phyloP scores from a whole-genome alignment of 2,888 invertebrate genomes.

The Apamea monoglypha region DNA sequence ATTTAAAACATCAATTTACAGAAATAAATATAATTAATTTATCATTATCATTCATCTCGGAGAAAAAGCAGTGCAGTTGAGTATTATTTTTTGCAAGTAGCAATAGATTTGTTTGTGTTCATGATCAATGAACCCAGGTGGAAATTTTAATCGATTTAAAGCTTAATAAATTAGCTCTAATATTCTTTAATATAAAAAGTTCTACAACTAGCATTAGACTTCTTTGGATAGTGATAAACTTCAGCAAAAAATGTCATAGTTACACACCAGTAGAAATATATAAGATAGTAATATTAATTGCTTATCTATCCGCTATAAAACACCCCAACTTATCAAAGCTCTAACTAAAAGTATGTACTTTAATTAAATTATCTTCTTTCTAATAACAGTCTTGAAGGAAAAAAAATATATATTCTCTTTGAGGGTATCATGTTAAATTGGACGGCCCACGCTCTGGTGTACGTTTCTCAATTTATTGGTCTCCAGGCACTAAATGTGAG shows the following conservation, averaged over 20 bases:
- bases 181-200: no score
- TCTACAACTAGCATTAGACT: no score
- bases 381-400: slow-evolving; percentile 41
- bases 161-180: background rate
- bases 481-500: slow-evolving; percentile 77
- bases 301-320: background rate
- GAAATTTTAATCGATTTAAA: background rate
- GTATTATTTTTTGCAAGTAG: no score
- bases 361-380: slow-evolving; percentile 46
- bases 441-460: slow-evolving; percentile 70
- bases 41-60: no score
- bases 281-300: background rate
- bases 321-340: background rate
- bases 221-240: no score
- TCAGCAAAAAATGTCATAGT: no score
- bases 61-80: background rate
- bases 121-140: background rate
- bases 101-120: background rate
- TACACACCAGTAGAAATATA: background rate
- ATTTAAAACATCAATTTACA: no score
- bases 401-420: slow-evolving; percentile 54
- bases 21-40: no score
- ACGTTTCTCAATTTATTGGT: slow-evolving; percentile 78
- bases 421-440: slow-evolving; percentile 81
- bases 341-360: background rate